Evolutionary conservation across 2,888 invertebrate genomes (phyloP).

Genomic region (Melikaiella ostensackeni): DNA sequence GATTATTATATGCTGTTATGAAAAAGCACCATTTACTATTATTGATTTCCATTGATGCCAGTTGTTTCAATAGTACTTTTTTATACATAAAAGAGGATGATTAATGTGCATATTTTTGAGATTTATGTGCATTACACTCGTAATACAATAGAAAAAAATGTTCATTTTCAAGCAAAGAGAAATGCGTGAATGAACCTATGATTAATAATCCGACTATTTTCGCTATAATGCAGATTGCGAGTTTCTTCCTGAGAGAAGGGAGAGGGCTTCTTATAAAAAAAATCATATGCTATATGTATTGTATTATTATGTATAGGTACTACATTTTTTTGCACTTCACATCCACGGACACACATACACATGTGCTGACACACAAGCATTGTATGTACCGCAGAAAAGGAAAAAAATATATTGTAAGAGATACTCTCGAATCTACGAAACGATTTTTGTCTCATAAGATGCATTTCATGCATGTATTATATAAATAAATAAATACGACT

Average conservation of each 20-base stretch:
- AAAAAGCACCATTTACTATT: background rate
- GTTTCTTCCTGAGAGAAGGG: background rate
- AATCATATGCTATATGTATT: constrained; percentile 10
- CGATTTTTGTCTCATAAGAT: constrained; percentile 37
- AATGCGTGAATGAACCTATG: constrained; percentile 25
- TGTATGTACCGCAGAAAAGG: constrained; percentile 20
- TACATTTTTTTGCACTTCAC: constrained; percentile 6
- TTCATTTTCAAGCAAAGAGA: constrained; percentile 4
- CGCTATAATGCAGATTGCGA: constrained; percentile 26
- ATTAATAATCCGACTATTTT: constrained; percentile 25
- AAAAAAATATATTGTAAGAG: constrained; percentile 16
- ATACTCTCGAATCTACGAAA: constrained; percentile 28
- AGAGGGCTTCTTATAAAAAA: constrained; percentile 8
- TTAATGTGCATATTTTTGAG: background rate
- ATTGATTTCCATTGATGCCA: background rate
- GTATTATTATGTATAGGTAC: constrained; percentile 21
- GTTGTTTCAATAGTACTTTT: constrained; percentile 14
- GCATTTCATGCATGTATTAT: constrained; percentile 39
- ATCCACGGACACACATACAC: constrained; percentile 19
- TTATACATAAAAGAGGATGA: background rate
- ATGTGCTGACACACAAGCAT: constrained; percentile 32
- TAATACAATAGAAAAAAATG: background rate
- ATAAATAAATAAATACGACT: constrained; percentile 25
- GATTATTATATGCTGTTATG: constrained; percentile 32
- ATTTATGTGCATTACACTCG: background rate